phyloP scores from a whole-genome alignment of 1,140 invertebrate species.

The Nebria ingens region DNA sequence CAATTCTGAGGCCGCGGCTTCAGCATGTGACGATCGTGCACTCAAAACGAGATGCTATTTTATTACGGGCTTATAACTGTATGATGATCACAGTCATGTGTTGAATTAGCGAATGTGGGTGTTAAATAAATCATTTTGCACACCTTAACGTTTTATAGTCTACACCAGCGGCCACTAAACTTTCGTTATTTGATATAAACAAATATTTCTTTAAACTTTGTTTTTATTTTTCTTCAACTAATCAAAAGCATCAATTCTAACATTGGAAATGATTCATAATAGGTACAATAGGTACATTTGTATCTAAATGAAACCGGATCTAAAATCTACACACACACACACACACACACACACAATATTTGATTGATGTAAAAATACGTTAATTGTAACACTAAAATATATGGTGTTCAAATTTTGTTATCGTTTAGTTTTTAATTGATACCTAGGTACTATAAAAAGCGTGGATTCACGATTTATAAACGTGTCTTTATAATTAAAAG shows the following conservation, averaged over 20 bases:
- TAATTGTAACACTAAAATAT: neutral
- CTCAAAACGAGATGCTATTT: neutral
- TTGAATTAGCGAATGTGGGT: conserved; percentile 24
- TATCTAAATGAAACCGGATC: too few relatives aligned
- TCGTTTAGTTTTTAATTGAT: neutral
- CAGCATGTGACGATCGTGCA: conserved; percentile 10
- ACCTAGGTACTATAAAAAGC: neutral
- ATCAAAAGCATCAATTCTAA: neutral
- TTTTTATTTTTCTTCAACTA: neutral
- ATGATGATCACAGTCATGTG: conserved; percentile 15
- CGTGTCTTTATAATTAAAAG: neutral
- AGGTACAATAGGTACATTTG: neutral
- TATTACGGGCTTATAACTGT: neutral
- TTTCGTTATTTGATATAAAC: too few relatives aligned
- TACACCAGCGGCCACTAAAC: conserved; percentile 21
- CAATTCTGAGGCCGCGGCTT: too few relatives aligned
- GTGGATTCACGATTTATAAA: neutral
- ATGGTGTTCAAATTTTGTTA: neutral
- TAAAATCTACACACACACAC: neutral
- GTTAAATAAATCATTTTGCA: conserved; percentile 26
- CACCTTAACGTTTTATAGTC: conserved; percentile 23
- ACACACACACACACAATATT: neutral
- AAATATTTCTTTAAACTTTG: conserved; percentile 15
- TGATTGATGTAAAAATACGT: neutral
- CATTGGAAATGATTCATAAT: neutral